Conservation (phyloP, 2,888 invertebrate genomes). For the Sabatieria punctata region DNA sequence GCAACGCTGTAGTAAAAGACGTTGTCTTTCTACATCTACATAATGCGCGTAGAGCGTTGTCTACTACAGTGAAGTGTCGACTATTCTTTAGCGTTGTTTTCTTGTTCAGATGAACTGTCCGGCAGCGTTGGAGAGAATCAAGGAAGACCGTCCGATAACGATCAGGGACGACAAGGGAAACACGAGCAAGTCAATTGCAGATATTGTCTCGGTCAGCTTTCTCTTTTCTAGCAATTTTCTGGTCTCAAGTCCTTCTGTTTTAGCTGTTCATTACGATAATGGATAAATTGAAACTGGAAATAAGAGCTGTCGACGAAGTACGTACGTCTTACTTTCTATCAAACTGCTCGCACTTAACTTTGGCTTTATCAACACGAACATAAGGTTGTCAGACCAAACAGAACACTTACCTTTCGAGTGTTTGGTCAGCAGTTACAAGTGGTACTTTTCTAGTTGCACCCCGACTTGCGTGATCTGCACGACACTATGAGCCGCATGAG, state of each 20-base stretch:
- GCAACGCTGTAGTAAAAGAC: no score
- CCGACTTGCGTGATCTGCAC: constrained; percentile 22
- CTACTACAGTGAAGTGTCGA: no score
- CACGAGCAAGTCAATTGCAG: constrained; percentile 94
- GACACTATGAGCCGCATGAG: constrained; percentile 83
- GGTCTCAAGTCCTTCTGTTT: constrained; percentile 6
- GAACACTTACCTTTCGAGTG: neutral
- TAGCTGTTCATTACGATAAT: constrained; percentile 88
- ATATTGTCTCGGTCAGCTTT: constrained; percentile 71
- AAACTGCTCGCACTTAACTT: no score
- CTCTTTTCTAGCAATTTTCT: neutral
- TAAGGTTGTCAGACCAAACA: no score
- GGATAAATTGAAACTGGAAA: constrained; percentile 86
- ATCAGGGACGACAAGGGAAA: constrained; percentile 88
- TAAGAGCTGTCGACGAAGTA: constrained; percentile 84
- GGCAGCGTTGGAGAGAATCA: constrained; percentile 86
- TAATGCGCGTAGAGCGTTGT: no score
- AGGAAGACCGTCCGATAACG: constrained; percentile 91
- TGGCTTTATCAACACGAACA: no score
- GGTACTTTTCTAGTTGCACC: constrained; percentile 15
- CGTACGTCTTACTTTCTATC: no score
- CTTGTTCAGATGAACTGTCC: constrained; percentile 66
- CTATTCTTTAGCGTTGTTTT: no score
- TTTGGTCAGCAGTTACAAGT: neutral
- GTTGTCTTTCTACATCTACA: no score